These are phyloP conservation scores for Homarus gammarus DNA, from an alignment of 2,888 invertebrate genomes.

Conservation along the genomic window DNA sequence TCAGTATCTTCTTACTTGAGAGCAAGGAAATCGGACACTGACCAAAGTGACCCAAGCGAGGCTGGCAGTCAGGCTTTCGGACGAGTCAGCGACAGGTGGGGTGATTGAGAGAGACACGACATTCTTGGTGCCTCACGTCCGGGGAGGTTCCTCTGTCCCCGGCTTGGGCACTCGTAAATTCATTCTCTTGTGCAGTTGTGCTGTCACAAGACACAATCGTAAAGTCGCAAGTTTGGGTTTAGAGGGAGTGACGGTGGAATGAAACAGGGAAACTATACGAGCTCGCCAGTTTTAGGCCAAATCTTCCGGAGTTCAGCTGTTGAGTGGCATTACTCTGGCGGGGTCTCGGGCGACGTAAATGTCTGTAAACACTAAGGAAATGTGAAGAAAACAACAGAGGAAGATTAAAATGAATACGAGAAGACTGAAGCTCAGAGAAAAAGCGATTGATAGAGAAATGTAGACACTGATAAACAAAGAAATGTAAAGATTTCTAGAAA, in stretches of 20 bases:
- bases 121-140: slow-evolving; percentile 57
- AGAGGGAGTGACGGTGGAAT: slow-evolving; percentile 35
- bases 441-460: not conserved
- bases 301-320: slow-evolving; percentile 17
- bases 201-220: slow-evolving; percentile 65
- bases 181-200: slow-evolving; percentile 62
- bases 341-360: not conserved
- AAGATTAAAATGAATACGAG: not conserved
- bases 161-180: slow-evolving; percentile 68
- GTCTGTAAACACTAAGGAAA: not conserved
- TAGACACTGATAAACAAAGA: not conserved
- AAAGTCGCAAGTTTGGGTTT: slow-evolving; percentile 60
- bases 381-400: not conserved
- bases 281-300: not conserved
- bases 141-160: slow-evolving; percentile 45
- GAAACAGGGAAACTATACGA: slow-evolving; percentile 38
- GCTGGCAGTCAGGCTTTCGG: slow-evolving; percentile 28
- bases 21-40: not conserved
- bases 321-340: slow-evolving; percentile 15
- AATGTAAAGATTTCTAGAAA: no score
- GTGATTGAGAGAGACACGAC: slow-evolving; percentile 66
- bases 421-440: no score
- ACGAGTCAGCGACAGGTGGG: slow-evolving; percentile 66
- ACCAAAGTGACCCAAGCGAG: not conserved
- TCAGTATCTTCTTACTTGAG: not conserved